These are phyloP conservation scores for Aphodius granarius DNA, from an alignment of 2,888 invertebrate genomes.

Conservation along the genomic window DNA sequence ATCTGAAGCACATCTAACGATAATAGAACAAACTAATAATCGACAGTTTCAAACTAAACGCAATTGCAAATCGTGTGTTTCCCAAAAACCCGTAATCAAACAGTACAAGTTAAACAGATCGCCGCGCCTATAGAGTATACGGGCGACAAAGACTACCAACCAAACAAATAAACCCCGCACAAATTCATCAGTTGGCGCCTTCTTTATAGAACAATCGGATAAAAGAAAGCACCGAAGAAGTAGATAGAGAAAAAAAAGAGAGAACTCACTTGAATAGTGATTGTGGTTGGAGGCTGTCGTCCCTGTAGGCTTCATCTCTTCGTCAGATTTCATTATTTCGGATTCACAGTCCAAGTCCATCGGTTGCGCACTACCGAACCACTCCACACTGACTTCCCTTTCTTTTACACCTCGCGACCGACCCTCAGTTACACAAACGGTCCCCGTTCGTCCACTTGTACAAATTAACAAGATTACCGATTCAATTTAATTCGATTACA, in stretches of 20 bases:
- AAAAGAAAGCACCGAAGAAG: neutral
- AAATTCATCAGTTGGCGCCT: neutral
- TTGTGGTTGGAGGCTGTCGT: conserved; percentile 42
- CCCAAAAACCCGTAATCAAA: too few relatives aligned
- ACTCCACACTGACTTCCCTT: conserved; percentile 34
- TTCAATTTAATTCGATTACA: conserved; percentile 10
- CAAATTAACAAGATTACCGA: conserved; percentile 14
- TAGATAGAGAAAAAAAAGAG: neutral
- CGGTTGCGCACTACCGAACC: conserved; percentile 33
- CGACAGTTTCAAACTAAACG: too few relatives aligned
- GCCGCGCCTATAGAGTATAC: neutral
- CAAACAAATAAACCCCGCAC: neutral
- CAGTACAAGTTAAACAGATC: too few relatives aligned
- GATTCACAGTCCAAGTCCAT: conserved; percentile 40
- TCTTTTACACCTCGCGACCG: neutral
- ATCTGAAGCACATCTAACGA: too few relatives aligned
- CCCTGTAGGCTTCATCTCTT: conserved; percentile 45
- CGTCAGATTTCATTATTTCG: conserved; percentile 45
- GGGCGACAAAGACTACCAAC: neutral
- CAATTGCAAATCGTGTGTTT: too few relatives aligned
- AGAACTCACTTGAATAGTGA: conserved; percentile 44
- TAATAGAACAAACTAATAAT: too few relatives aligned
- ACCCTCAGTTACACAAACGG: neutral
- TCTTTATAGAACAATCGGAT: neutral
- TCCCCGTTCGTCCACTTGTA: neutral